Conservation (phyloP, 2,113 vertebrate genomes). For the Entelurus aequoreus region DNA sequence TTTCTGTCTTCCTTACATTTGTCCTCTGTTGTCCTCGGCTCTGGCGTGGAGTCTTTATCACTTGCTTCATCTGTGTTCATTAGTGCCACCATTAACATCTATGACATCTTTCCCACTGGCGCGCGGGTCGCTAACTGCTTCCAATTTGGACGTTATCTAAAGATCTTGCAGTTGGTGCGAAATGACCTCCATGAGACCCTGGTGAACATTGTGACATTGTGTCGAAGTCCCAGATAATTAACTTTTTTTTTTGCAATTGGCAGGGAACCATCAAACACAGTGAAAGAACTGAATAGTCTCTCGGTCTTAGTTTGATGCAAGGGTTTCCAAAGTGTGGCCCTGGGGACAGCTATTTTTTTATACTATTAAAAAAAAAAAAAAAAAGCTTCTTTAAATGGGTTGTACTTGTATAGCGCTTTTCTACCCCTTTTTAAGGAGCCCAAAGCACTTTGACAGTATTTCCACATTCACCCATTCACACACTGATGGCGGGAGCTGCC, state of each 20-base stretch:
- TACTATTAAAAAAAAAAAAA: too few species aligned
- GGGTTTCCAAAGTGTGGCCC: too few species aligned
- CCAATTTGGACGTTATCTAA: slow-evolving; percentile 24
- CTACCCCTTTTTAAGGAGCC: too few species aligned
- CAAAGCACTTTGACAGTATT: too few species aligned
- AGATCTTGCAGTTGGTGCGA: slow-evolving; percentile 19
- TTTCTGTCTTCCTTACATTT: slow-evolving; percentile 16
- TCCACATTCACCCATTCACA: too few species aligned
- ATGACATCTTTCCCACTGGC: slow-evolving; percentile 33
- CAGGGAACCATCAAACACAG: not conserved
- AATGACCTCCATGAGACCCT: slow-evolving; percentile 11
- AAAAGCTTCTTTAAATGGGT: too few species aligned
- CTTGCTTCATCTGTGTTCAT: slow-evolving; percentile 60
- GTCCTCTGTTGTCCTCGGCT: slow-evolving; percentile 33
- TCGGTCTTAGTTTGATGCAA: too few species aligned
- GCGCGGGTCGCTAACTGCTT: slow-evolving; percentile 28
- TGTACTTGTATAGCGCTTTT: too few species aligned
- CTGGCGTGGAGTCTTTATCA: slow-evolving; percentile 19
- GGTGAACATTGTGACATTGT: not conserved
- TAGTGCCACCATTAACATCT: slow-evolving; percentile 45
- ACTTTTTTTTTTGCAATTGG: slow-evolving; percentile 6
- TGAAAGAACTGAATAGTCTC: too few species aligned
- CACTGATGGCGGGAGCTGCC: too few species aligned
- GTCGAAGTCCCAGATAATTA: slow-evolving; percentile 10
- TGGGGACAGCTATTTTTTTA: too few species aligned